Evolutionary conservation across 2,797 vertebrate genomes (phyloP).

Genomic region (Carduelis carduelis): DNA sequence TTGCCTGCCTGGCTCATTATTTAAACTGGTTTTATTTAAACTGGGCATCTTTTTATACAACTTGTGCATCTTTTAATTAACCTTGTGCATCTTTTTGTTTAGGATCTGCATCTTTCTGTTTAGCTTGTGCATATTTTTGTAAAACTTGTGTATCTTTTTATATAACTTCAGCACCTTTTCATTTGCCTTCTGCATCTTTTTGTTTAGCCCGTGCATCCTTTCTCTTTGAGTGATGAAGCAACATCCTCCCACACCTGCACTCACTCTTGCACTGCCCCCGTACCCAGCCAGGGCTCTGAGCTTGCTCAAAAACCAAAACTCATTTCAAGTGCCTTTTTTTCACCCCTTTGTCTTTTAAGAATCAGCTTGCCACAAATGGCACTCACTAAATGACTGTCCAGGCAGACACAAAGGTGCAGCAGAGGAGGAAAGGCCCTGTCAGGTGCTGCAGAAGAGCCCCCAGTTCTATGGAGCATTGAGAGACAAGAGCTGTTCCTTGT

Average conservation of each 20-base stretch:
- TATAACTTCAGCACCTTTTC: background rate
- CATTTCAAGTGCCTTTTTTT: background rate
- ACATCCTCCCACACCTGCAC: background rate
- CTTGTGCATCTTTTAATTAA: background rate
- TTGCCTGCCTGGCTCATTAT: background rate
- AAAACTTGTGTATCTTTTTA: background rate
- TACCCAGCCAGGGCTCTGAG: background rate
- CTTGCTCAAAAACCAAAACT: conserved; percentile 3
- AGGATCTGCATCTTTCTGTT: background rate
- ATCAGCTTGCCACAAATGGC: background rate
- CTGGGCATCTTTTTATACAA: background rate
- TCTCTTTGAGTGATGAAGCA: background rate
- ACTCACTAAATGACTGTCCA: background rate
- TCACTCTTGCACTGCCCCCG: background rate
- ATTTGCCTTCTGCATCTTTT: background rate
- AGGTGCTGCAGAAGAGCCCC: conserved; percentile 32
- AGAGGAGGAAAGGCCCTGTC: background rate
- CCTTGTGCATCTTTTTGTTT: background rate
- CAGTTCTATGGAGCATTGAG: conserved; percentile 24
- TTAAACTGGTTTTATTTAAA: background rate
- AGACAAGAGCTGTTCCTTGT: conserved; percentile 34
- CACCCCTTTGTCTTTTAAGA: conserved; percentile 43
- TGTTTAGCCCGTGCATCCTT: background rate
- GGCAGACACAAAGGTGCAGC: background rate
- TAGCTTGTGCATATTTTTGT: background rate